Evolutionary conservation across 1,140 invertebrate species (phyloP), one percentile per base, ranked within the genome.

Genomic region (Subanguina moxae): DNA sequence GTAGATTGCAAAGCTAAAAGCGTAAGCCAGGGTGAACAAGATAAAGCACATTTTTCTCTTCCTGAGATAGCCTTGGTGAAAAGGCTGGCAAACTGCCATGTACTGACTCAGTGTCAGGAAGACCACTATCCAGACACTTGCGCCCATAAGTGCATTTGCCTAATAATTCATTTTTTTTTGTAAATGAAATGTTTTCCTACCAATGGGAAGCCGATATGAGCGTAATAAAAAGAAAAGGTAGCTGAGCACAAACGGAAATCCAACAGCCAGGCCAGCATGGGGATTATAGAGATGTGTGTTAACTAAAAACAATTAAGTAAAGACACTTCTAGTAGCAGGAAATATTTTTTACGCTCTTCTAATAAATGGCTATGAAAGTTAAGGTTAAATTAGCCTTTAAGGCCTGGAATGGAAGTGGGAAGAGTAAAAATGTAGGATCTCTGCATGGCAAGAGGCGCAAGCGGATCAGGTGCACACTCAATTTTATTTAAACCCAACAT

Each of bases 141-240:
- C 75, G 17, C 80, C 76, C 80, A 82, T 82, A 46, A 82, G 63
- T n/a, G 80, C 79, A 52, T 82, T 82, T 23, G 80, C 80, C 80
- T 78, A 38, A 67, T 71, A 76, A 61, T n/a, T 32, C 23, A 21
- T 15, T 19, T 52, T 21, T 52, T 19, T 52, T 52, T 52, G n/a
- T 25, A 52, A 13, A 19, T 21, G 48, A 52, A 52, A 15, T 52
- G 48, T 52, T 52, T 52, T 15, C 64, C 73, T 52, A 78, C 77
- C 66, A 82, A 52, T 30, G 80, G 80, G 59, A 82, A 82, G 23
- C 80, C 80, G 45, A 82, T 74, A 67, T 82, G 80, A 15, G 80
- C 81, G 56, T 82, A 82, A 65, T 79, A 82, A 61, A 82, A 79
- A 15, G 80, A 76, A 28, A 77, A 73, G 3, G 69, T 45, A 32